Conservation (phyloP, 2,888 invertebrate species). For the Drosophila melanosoma region DNA sequence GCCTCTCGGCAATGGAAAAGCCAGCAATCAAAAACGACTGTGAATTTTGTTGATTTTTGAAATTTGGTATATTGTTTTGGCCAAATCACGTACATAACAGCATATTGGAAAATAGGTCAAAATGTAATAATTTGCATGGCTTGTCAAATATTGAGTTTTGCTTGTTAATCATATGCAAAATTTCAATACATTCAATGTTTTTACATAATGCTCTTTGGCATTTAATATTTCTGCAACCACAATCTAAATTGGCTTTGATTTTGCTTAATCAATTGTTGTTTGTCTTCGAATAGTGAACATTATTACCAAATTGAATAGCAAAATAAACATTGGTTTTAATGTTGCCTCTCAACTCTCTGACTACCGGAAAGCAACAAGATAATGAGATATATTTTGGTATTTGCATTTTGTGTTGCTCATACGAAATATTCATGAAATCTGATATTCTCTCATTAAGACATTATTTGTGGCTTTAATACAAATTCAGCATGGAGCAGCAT, state of each 20-base stretch:
- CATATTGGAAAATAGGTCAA: constrained; percentile 3
- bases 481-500: not conserved
- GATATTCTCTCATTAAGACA: constrained; percentile 16
- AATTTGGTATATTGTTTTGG: not conserved
- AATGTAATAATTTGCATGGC: not conserved
- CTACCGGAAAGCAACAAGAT: not conserved
- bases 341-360: not conserved
- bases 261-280: constrained; percentile 15
- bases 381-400: not conserved
- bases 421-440: constrained; percentile 7
- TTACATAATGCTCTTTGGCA: not conserved
- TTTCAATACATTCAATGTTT: not conserved
- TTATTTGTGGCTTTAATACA: constrained; percentile 9
- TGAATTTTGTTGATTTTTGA: constrained; percentile 22
- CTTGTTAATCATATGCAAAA: constrained; percentile 8
- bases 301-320: constrained; percentile 17
- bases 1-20: constrained; percentile 25
- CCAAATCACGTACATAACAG: constrained; percentile 10
- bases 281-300: constrained; percentile 15
- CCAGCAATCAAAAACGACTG: constrained; percentile 49
- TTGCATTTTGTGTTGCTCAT: not conserved
- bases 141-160: not conserved
- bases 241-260: not conserved
- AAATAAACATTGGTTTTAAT: constrained; percentile 6
- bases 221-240: not conserved